These are phyloP conservation scores for Rhincodon typus DNA, from an alignment of 2,797 vertebrate species.

Conservation along the genomic window DNA sequence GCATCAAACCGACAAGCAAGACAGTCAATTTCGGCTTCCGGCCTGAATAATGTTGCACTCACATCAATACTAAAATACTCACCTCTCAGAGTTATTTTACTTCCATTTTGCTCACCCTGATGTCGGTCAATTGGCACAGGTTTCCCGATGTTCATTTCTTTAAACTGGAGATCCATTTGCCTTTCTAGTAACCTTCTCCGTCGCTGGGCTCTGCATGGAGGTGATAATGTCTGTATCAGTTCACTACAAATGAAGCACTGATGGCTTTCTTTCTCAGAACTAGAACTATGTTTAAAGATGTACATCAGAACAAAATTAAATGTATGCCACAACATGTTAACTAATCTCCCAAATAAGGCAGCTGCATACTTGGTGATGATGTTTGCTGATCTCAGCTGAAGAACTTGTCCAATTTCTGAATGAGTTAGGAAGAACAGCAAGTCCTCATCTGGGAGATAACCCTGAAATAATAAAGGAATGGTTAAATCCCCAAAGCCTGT, in stretches of 20 bases:
- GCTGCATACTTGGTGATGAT: conserved; percentile 10
- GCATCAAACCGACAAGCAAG: neutral
- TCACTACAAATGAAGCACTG: neutral
- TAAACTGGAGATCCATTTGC: conserved; percentile 14
- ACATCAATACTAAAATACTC: neutral
- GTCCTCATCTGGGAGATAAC: conserved; percentile 38
- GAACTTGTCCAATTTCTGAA: conserved; percentile 33
- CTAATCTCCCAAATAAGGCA: neutral
- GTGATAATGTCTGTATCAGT: neutral
- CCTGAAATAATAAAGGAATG: neutral
- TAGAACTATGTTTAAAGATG: neutral
- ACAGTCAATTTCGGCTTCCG: neutral
- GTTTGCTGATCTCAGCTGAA: neutral
- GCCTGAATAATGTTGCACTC: neutral
- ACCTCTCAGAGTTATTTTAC: neutral
- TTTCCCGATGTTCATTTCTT: conserved; percentile 18
- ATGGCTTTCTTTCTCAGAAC: neutral
- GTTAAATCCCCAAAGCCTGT: neutral
- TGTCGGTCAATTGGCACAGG: neutral
- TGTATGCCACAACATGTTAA: too few species aligned
- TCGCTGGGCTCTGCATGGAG: neutral
- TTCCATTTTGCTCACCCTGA: neutral
- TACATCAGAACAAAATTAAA: neutral
- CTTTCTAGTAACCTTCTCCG: neutral
- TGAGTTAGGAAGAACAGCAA: conserved; percentile 39